Conservation (phyloP, 2,797 vertebrate genomes). For the Phaenicophaeus curvirostris region DNA sequence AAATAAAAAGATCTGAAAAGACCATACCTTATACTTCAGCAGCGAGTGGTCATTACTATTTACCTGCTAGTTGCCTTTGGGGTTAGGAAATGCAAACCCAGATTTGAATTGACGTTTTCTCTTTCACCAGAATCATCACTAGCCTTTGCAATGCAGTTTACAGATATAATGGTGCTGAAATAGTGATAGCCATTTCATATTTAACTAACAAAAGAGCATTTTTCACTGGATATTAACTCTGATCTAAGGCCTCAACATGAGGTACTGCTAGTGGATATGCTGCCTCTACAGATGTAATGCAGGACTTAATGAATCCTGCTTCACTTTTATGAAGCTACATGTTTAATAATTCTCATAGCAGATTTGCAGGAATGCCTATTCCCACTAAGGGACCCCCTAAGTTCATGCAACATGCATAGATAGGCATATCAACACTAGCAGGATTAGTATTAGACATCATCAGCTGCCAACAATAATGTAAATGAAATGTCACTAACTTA, state of each 20-base stretch:
- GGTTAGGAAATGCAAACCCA: neutral
- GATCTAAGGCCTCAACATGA: neutral
- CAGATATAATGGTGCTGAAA: neutral
- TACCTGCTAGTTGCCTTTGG: neutral
- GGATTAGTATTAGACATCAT: neutral
- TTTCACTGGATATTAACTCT: neutral
- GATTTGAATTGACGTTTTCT: neutral
- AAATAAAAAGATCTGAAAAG: neutral
- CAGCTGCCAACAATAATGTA: neutral
- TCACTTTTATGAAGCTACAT: neutral
- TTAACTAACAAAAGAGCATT: neutral
- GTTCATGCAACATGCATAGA: neutral
- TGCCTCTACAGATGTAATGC: neutral
- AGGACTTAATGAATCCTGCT: neutral
- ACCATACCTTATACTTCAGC: neutral
- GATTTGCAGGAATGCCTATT: neutral
- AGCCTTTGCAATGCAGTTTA: neutral
- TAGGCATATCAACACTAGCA: neutral
- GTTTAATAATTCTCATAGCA: neutral
- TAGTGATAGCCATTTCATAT: neutral
- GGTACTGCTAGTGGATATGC: accelerated
- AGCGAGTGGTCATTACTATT: neutral
- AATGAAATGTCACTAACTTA: neutral
- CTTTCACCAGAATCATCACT: neutral
- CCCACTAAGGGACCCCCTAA: neutral